phyloP scores from a whole-genome alignment of 2,113 vertebrate genomes.

The Prochilodus magdalenae region DNA sequence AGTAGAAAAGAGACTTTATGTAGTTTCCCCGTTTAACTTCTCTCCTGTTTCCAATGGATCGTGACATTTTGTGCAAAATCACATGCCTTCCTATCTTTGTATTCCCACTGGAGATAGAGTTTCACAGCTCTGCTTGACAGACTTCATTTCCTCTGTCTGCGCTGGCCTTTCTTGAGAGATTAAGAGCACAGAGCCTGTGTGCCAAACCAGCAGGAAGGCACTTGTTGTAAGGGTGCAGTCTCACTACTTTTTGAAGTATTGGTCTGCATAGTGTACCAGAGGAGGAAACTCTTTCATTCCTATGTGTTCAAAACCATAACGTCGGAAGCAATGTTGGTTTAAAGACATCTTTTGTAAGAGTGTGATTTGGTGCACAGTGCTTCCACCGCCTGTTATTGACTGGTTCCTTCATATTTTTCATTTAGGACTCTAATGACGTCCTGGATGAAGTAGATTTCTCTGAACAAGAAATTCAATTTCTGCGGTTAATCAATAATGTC shows the following conservation, averaged over 20 bases:
- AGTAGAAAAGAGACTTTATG: not conserved
- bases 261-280: not conserved
- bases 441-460: conserved; percentile 51
- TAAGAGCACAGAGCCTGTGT: conserved; percentile 2
- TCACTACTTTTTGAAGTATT: not conserved
- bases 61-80: conserved; percentile 10
- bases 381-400: conserved; percentile 36
- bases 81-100: not conserved
- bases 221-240: not conserved
- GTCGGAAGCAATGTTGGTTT: conserved; percentile 25
- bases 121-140: not conserved
- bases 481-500: conserved; percentile 59
- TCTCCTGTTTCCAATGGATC: not conserved
- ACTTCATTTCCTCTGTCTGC: conserved; percentile 32
- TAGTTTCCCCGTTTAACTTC: not conserved
- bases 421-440: conserved; percentile 50
- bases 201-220: conserved; percentile 4
- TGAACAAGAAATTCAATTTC: conserved; percentile 50
- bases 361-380: not conserved
- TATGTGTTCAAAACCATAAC: not conserved
- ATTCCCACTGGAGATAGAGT: not conserved
- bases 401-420: conserved; percentile 43
- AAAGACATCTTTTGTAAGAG: conserved; percentile 23
- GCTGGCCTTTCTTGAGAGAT: conserved; percentile 35
- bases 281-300: conserved; percentile 6